A percentile compares a stretch with the other conserved stretches of the same genome.
These are phyloP conservation scores for Drosophila ironensis DNA, from an alignment of 1,140 invertebrate species.

Conservation along the genomic window DNA sequence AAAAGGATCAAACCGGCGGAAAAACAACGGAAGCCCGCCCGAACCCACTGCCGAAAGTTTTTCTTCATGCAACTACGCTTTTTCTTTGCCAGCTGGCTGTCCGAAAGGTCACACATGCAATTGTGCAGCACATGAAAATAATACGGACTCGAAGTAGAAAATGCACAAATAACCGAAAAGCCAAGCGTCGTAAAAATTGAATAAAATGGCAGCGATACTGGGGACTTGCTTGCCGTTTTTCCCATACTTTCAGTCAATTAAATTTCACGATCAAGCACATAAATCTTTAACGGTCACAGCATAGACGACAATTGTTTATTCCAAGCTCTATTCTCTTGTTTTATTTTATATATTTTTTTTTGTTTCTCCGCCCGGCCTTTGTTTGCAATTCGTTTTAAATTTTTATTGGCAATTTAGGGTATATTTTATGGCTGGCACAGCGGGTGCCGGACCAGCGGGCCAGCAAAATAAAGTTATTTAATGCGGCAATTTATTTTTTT, in stretches of 20 bases:
- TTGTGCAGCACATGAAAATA: constrained; percentile 17
- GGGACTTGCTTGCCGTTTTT: neutral
- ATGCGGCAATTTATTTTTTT: constrained; percentile 72
- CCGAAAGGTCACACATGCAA: constrained; percentile 25
- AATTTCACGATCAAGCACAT: constrained; percentile 78
- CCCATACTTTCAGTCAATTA: constrained; percentile 81
- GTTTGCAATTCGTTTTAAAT: constrained; percentile 72
- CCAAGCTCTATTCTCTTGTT: constrained; percentile 9
- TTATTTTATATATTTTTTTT: no score
- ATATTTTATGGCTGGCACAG: constrained; percentile 67
- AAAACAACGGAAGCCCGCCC: constrained; percentile 28
- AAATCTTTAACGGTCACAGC: constrained; percentile 56
- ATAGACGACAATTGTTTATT: constrained; percentile 74
- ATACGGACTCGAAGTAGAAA: constrained; percentile 22
- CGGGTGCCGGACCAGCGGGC: constrained; percentile 49
- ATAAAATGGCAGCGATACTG: constrained; percentile 8
- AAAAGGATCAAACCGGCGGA: constrained; percentile 35
- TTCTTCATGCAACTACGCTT: neutral
- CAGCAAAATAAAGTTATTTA: constrained; percentile 73
- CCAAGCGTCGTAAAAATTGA: constrained; percentile 20
- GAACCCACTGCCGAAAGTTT: constrained; percentile 4
- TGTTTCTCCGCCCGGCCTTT: no score
- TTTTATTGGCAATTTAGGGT: constrained; percentile 78
- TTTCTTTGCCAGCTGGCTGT: constrained; percentile 2
- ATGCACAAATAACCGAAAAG: constrained; percentile 10